These are phyloP conservation scores for Antidorcas marsupialis DNA, from an alignment of 2,113 vertebrate genomes.

Conservation along the genomic window DNA sequence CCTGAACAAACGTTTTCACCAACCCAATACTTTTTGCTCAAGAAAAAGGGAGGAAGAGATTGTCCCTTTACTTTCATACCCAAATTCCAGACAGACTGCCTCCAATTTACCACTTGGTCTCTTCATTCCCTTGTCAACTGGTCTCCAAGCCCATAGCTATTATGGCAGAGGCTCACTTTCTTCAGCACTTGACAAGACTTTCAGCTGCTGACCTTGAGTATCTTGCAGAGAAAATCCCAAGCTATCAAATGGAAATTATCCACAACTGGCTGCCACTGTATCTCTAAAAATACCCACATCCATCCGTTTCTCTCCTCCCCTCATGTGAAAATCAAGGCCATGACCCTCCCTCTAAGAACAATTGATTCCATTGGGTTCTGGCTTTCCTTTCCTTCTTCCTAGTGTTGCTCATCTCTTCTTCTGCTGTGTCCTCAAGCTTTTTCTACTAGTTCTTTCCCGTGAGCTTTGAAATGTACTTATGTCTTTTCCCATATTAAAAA, in stretches of 20 bases:
- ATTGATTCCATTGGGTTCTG: background rate
- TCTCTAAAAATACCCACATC: background rate
- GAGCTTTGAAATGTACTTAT: background rate
- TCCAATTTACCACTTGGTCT: background rate
- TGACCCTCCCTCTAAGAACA: background rate
- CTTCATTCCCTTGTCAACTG: background rate
- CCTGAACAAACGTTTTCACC: background rate
- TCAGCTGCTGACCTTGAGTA: background rate
- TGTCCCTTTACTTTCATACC: background rate
- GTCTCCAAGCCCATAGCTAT: background rate
- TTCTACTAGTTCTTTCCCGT: conserved; percentile 20
- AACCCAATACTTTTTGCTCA: background rate
- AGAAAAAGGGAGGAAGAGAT: background rate
- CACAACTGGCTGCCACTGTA: background rate
- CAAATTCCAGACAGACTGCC: background rate
- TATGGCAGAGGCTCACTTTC: conserved; percentile 12
- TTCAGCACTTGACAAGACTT: conserved; percentile 31
- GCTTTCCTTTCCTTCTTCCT: background rate
- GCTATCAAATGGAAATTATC: background rate
- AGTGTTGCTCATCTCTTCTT: background rate
- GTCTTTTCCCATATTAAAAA: background rate
- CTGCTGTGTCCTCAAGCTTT: background rate
- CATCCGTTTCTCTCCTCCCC: background rate
- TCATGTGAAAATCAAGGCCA: conserved; percentile 7
- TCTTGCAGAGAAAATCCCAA: conserved; percentile 28